Evolutionary conservation across 2,888 invertebrate species (phyloP).

Genomic region (Nineta flava): DNA sequence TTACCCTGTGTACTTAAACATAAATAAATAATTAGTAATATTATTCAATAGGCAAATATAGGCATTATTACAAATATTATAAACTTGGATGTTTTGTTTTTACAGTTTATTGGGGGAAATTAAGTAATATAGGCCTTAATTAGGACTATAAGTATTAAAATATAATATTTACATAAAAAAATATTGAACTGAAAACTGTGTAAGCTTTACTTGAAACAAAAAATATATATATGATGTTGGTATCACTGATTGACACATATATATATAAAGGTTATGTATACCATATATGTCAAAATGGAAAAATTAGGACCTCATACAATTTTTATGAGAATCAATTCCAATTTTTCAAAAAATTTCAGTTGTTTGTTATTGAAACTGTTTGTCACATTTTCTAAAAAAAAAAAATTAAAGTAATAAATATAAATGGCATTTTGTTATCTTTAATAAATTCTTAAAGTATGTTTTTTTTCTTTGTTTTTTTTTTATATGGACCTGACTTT

Average conservation of each 20-base stretch:
- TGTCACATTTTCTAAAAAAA: not conserved
- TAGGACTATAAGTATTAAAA: not conserved
- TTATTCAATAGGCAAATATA: too few relatives aligned
- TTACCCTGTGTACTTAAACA: too few relatives aligned
- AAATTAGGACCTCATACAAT: not conserved
- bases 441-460: not conserved
- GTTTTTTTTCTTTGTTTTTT: not conserved
- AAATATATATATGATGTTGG: too few relatives aligned
- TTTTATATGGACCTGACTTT: not conserved
- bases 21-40: too few relatives aligned
- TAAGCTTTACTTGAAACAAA: not conserved
- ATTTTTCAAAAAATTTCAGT: not conserved
- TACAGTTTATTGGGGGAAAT: too few relatives aligned
- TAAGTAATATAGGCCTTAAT: not conserved
- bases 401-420: not conserved
- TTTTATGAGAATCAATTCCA: not conserved
- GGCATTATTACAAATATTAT: too few relatives aligned
- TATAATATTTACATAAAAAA: not conserved
- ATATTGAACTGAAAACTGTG: not conserved
- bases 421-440: not conserved
- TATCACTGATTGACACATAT: slow-evolving; percentile 16
- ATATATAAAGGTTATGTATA: slow-evolving; percentile 25
- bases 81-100: too few relatives aligned
- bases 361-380: too few relatives aligned
- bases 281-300: slow-evolving; percentile 14